These are phyloP conservation scores for Thyatira batis DNA, from an alignment of 2,888 invertebrate genomes.

Conservation along the genomic window DNA sequence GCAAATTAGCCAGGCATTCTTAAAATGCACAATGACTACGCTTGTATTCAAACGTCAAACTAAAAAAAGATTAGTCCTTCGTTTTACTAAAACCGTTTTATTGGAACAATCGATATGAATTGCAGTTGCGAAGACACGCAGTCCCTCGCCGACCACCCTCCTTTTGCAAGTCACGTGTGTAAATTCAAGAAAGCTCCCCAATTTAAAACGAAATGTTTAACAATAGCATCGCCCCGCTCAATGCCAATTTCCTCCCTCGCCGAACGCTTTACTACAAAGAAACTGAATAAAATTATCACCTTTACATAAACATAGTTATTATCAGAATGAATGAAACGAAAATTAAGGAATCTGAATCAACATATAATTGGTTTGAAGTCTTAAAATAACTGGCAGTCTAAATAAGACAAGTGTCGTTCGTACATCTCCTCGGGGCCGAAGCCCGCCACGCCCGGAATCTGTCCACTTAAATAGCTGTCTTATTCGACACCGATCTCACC, in stretches of 20 bases:
- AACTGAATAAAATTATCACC: slow-evolving; percentile 74
- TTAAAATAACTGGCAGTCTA: slow-evolving; percentile 39
- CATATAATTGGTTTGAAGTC: not conserved
- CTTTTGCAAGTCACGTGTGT: slow-evolving; percentile 77
- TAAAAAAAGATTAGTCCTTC: slow-evolving; percentile 37
- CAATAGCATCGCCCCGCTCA: slow-evolving; percentile 70
- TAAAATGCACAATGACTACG: slow-evolving; percentile 36
- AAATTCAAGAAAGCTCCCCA: slow-evolving; percentile 81
- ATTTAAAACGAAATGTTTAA: slow-evolving; percentile 80
- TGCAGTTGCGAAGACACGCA: slow-evolving; percentile 39
- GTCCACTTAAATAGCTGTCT: slow-evolving; percentile 63
- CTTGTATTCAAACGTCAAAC: slow-evolving; percentile 40
- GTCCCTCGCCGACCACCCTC: slow-evolving; percentile 56
- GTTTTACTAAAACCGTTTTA: slow-evolving; percentile 42
- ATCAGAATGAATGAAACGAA: not conserved
- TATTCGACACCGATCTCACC: slow-evolving; percentile 62
- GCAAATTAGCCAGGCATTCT: slow-evolving; percentile 46
- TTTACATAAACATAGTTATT: slow-evolving; percentile 13
- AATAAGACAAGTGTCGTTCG: slow-evolving; percentile 18
- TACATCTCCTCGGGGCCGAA: slow-evolving; percentile 47
- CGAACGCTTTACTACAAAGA: slow-evolving; percentile 67
- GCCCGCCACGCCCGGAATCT: slow-evolving; percentile 66
- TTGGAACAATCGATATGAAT: slow-evolving; percentile 56
- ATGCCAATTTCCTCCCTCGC: slow-evolving; percentile 77
- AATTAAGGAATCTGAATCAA: not conserved